phyloP scores from a whole-genome alignment of 2,113 vertebrate species.

The Hiodon tergisus region DNA sequence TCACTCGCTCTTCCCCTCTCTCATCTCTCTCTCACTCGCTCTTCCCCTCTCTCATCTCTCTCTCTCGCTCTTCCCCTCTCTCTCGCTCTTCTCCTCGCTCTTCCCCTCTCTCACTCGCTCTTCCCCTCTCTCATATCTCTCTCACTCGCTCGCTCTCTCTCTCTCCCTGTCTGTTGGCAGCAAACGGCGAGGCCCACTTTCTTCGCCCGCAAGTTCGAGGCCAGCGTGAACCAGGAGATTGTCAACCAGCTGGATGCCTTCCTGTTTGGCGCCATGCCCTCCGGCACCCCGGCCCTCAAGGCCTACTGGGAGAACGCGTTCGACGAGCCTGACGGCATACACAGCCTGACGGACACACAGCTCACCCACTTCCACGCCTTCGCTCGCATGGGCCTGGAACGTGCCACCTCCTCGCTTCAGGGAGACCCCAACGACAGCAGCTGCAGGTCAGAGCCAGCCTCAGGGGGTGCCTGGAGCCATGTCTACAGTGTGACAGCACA shows the following conservation, averaged over 20 bases:
- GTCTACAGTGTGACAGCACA: too few species aligned
- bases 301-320: conserved; percentile 91
- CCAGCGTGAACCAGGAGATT: conserved; percentile 93
- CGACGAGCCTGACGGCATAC: conserved; percentile 80
- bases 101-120: neutral
- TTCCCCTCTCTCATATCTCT: neutral
- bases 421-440: conserved; percentile 70
- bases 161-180: conserved; percentile 51
- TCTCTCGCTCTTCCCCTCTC: conserved; percentile 5
- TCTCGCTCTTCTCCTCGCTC: neutral
- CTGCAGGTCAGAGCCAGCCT: conserved; percentile 73
- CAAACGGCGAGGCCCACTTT: conserved; percentile 93
- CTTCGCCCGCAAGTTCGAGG: conserved; percentile 96
- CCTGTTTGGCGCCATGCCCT: conserved; percentile 79
- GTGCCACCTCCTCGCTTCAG: conserved; percentile 71
- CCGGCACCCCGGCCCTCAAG: conserved; percentile 73
- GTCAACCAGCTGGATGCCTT: conserved; percentile 89
- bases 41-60: neutral
- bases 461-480: too few species aligned
- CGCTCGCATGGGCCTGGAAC: conserved; percentile 73
- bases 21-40: neutral
- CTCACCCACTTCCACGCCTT: conserved; percentile 90
- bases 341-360: conserved; percentile 73
- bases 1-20: conserved; percentile 12
- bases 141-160: conserved; percentile 11